Evolutionary conservation across 64 coral and sea anemone genomes (phyloP), one percentile per base, ranked within the genome.

Genomic region (Trachythela sp.): DNA sequence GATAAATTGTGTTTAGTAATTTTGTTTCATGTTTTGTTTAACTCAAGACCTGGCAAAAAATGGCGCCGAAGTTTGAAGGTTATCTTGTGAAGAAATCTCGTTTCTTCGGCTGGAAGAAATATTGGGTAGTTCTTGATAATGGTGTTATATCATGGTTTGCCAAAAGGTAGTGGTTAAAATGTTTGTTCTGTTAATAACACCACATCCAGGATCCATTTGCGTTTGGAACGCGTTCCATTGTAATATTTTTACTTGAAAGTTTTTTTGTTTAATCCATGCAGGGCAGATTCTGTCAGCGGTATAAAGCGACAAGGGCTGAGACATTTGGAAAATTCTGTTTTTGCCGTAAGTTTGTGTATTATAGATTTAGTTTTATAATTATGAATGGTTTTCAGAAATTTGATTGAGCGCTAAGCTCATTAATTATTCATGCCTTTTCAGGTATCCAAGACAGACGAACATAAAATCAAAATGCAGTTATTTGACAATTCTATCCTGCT

Each of bases 41-140:
- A 5, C 59, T 68, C 14, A 22, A 99, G 96, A 50, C 76, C 48
- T 90, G 94, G 72, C 93, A 95, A 84, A 99, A 93, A 41, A 90
- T 94, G 54, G 96, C 91, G 14, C 89, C 89, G 20, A 99, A 89
- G 83, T 94, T 95, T 83, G 96, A 99, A 85, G 95, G 95, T 2
- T 85, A 86, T 36, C 84, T 97, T 2, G 58, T 97, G 15, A 97
- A 94, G 93, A 92, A 93, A 17, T 99, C 96, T 76, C 32, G 93
- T 70, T 99, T 99, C 67, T 94, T 94, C 88, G 96, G 96, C 4
- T 94, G 91, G 93, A 99, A 95, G 59, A 99, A 99, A 40, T 99
- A 87, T 80, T 99, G 96, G 96, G 96, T 99, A 40, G 96, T 99
- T 1, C 84, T 99, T 3, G 93, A 99, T n/a, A 92, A 93, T 84